Evolutionary conservation across 2,888 invertebrate species (phyloP), one percentile per base, ranked within the genome.

Genomic region (Nesidiocoris tenuis): DNA sequence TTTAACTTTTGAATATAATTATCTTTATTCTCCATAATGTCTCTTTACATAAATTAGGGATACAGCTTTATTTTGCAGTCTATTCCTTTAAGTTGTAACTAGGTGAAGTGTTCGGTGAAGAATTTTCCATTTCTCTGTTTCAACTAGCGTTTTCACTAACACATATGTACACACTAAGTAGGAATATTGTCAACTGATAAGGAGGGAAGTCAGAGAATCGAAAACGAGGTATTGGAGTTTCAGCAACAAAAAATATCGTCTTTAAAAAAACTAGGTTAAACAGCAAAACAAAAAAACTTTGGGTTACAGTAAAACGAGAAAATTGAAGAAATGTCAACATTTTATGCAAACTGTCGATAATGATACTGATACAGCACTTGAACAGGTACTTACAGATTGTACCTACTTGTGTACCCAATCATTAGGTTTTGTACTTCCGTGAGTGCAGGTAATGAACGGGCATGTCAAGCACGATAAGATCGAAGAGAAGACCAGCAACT

Each of bases 1-100:
- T 70, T 70, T 59, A 77, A 77, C 75, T 77, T 70, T 54, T 76
- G 71, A 77, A 77, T 77, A 77, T 77, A 77, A 23, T n/a, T n/a
- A 18, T 65, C 24, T 76, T 77, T 72, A 67, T 75, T 77, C 75
- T 72, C 61, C 61, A 54, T 25, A 63, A 75, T 71, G 63, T 77
- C 66, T 72, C 77, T 77, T 76, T 77, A 77, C 77, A 77, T 77
- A 77, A 77, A 77, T 76, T 77, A 77, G 72, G 77, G 75, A 76
- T 77, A 77, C 72, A 76, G 77, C 72, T 76, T 76, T 64, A n/a
- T 59, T 64, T 76, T 76, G 77, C 77, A 77, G 77, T 77, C 77
- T 77, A 77, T 77, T 72, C 54, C 56, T 77, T 77, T 75, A 70
- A 59, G 70, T 70, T 56, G 75, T 75, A 76, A 66, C 71, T 77